phyloP scores from a whole-genome alignment of 2,113 vertebrate species.

The Suricata suricatta region DNA sequence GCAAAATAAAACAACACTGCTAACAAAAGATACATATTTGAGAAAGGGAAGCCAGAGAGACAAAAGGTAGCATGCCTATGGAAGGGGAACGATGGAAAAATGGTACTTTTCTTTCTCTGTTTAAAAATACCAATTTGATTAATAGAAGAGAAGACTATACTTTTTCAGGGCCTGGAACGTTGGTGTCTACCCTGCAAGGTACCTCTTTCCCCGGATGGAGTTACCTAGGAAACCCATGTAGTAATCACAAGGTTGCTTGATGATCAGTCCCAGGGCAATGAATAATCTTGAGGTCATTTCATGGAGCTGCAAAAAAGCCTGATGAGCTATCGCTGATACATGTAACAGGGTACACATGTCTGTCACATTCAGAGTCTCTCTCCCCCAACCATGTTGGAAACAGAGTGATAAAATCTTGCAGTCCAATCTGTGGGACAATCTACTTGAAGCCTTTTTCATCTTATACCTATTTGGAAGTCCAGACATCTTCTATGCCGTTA shows the following conservation, averaged over 20 bases:
- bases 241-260: background rate
- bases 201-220: background rate
- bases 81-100: background rate
- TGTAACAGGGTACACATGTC: background rate
- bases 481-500: background rate
- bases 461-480: background rate
- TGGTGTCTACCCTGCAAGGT: background rate
- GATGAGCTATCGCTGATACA: background rate
- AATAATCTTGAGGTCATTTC: conserved; percentile 12
- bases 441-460: conserved; percentile 15
- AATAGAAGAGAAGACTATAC: background rate
- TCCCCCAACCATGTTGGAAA: background rate
- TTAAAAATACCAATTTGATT: background rate
- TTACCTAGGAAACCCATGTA: conserved; percentile 30
- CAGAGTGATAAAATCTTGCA: conserved; percentile 2
- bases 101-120: background rate
- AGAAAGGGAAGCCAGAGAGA: background rate
- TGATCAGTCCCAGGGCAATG: conserved; percentile 18
- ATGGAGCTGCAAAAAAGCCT: background rate
- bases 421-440: background rate
- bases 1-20: background rate
- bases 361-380: background rate
- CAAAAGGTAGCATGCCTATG: background rate
- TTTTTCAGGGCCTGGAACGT: conserved; percentile 15
- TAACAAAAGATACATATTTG: background rate